These are phyloP conservation scores for Tyto alba DNA, from an alignment of 2,113 vertebrate genomes.

Conservation along the genomic window DNA sequence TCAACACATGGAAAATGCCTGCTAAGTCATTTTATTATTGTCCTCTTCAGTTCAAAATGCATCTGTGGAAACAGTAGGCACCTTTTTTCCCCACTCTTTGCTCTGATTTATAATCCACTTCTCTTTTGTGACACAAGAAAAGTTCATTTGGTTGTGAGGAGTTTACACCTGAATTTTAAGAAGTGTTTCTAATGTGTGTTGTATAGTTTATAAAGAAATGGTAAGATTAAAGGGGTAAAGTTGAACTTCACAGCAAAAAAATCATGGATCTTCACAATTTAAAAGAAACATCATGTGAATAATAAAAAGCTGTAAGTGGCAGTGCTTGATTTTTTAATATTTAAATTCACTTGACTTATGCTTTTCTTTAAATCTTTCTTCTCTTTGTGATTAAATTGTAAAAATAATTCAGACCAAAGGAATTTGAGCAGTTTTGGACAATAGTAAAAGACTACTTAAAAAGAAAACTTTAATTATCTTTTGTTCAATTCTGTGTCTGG, in stretches of 20 bases:
- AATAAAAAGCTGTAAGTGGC: neutral
- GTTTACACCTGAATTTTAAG: neutral
- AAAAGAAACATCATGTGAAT: neutral
- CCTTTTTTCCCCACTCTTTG: neutral
- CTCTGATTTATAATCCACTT: neutral
- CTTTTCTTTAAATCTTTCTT: neutral
- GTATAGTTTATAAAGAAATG: neutral
- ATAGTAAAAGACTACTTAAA: neutral
- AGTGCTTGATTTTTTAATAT: neutral
- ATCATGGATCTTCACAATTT: neutral
- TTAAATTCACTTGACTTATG: neutral
- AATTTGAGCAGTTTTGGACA: neutral
- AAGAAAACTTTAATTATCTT: neutral
- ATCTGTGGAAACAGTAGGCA: neutral
- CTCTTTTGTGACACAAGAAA: neutral
- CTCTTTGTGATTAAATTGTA: neutral
- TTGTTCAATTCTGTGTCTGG: neutral
- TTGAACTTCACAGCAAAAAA: neutral
- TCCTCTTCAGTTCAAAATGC: neutral
- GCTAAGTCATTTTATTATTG: neutral
- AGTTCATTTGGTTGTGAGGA: neutral
- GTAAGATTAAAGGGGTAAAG: neutral
- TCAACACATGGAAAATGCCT: accelerated
- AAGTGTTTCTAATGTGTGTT: neutral
- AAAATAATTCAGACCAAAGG: neutral